Conservation (phyloP, 1,140 invertebrate genomes). For the Ooceraea biroi region DNA sequence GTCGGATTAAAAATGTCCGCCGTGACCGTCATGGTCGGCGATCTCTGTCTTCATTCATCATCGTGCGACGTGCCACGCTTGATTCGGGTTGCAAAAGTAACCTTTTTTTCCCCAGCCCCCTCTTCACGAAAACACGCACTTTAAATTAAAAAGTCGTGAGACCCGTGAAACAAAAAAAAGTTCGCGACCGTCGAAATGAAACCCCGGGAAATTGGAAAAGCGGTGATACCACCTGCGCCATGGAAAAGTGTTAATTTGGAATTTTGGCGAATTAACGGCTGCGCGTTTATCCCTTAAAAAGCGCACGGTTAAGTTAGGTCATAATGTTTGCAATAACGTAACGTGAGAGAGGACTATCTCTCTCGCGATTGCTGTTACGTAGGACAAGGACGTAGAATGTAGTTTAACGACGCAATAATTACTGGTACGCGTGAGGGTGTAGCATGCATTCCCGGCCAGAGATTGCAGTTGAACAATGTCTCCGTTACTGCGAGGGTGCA, state of each 20-base stretch:
- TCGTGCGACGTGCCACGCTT: conserved; percentile 5
- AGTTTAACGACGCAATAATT: conserved; percentile 68
- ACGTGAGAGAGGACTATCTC: not conserved
- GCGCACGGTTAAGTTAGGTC: not conserved
- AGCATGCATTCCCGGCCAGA: conserved; percentile 26
- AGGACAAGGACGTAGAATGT: conserved; percentile 24
- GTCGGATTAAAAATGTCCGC: conserved; percentile 57
- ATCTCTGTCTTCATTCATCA: conserved; percentile 57
- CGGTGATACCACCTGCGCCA: no score
- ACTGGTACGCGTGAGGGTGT: conserved; percentile 43
- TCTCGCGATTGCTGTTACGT: conserved; percentile 15
- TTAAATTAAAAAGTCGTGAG: not conserved
- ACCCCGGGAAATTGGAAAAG: not conserved
- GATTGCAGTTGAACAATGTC: conserved; percentile 62
- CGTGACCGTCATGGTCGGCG: conserved; percentile 30
- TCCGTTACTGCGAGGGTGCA: conserved; percentile 8
- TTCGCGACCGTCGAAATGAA: not conserved
- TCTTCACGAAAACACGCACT: not conserved
- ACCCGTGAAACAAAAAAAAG: not conserved
- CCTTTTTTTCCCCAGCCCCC: not conserved
- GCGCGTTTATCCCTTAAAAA: not conserved
- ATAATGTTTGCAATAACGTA: conserved; percentile 10
- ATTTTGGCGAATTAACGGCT: not conserved
- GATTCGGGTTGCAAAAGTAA: conserved; percentile 3
- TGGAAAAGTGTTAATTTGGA: not conserved